Conservation (phyloP, 2,888 invertebrate genomes). For the Pollenia labialis region DNA sequence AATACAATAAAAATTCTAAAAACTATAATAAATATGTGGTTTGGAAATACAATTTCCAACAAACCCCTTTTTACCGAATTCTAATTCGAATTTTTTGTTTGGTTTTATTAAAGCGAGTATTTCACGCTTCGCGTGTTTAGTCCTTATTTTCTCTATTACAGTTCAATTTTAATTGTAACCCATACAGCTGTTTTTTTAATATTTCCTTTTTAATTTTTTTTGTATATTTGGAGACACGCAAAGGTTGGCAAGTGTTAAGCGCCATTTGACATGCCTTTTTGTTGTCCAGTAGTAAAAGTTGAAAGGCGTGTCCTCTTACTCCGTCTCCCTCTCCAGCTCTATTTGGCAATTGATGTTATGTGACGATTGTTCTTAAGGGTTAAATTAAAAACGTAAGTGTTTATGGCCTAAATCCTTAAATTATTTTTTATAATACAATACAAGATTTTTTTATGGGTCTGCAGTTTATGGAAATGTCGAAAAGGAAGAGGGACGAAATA, state of each 20-base stretch:
- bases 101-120: slow-evolving; percentile 13
- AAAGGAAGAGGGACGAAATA: no score
- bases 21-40: slow-evolving; percentile 58
- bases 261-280: slow-evolving; percentile 57
- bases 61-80: slow-evolving; percentile 64
- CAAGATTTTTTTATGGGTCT: no score
- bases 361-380: slow-evolving; percentile 16
- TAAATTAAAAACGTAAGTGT: slow-evolving; percentile 5
- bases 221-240: slow-evolving; percentile 56
- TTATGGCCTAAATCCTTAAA: neutral
- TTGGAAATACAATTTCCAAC: slow-evolving; percentile 13
- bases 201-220: slow-evolving; percentile 18
- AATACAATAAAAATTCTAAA: slow-evolving; percentile 17
- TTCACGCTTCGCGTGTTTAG: slow-evolving; percentile 69
- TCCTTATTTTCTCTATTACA: slow-evolving; percentile 62
- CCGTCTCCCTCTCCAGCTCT: neutral
- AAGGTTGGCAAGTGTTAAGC: slow-evolving; percentile 68
- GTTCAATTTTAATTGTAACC: slow-evolving; percentile 70
- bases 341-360: slow-evolving; percentile 1
- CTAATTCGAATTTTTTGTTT: neutral
- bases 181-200: slow-evolving; percentile 46
- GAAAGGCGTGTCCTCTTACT: slow-evolving; percentile 67
- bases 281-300: slow-evolving; percentile 39
- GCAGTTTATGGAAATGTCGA: no score
- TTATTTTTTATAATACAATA: no score